Conservation (phyloP, 2,113 vertebrate genomes). For the Zosterops hypoxanthus region DNA sequence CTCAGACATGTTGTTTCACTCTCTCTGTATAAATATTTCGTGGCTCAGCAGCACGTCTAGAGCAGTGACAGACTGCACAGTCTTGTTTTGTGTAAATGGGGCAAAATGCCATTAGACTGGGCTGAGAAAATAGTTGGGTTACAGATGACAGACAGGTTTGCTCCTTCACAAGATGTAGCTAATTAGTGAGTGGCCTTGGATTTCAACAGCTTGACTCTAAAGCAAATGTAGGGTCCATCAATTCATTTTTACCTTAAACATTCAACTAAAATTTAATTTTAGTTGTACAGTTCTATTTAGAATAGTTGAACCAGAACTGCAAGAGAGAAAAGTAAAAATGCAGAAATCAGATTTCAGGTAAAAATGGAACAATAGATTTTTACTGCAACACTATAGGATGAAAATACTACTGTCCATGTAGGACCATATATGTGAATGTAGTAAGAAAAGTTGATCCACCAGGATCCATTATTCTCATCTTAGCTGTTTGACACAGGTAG, state of each 20-base stretch:
- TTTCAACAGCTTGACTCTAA: not conserved
- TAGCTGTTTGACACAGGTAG: constrained; percentile 30
- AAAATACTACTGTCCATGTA: not conserved
- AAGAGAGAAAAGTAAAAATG: not conserved
- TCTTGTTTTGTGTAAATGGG: not conserved
- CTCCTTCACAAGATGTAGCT: not conserved
- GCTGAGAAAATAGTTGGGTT: not conserved
- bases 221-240: not conserved
- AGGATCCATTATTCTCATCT: constrained; percentile 28
- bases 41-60: not conserved
- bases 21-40: not conserved
- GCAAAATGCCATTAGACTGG: not conserved
- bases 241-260: not conserved
- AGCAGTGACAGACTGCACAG: not conserved
- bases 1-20: not conserved
- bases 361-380: not conserved
- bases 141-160: not conserved
- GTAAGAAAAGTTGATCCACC: not conserved
- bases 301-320: not conserved
- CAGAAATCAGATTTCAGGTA: not conserved
- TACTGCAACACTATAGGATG: not conserved
- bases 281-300: not conserved
- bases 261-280: not conserved
- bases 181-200: not conserved
- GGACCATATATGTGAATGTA: not conserved